A percentile compares a stretch with the other conserved stretches of the same genome.
phyloP scores from a whole-genome alignment of 2,113 vertebrate genomes.

The Sinosuthora webbiana region DNA sequence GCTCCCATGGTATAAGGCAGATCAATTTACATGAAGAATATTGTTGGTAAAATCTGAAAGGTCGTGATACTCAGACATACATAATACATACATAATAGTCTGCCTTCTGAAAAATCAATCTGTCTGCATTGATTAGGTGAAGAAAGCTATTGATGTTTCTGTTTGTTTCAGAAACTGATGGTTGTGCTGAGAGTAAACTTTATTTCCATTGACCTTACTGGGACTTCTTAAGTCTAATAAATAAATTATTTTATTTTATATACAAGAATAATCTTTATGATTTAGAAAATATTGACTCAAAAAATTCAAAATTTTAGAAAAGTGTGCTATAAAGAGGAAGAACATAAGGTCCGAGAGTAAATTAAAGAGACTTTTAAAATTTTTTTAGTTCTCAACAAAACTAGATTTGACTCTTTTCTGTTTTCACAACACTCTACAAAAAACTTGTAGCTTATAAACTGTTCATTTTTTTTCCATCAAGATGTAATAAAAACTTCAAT shows the following conservation, averaged over 20 bases:
- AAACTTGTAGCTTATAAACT: not conserved
- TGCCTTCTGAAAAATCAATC: constrained; percentile 36
- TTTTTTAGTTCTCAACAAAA: not conserved
- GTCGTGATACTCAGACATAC: not conserved
- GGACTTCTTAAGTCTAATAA: not conserved
- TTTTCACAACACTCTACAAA: not conserved
- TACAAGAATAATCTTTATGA: not conserved
- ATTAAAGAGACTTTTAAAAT: not conserved
- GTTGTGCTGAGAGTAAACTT: not conserved
- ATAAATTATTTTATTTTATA: not conserved
- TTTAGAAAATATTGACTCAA: not conserved
- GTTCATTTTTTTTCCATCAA: not conserved
- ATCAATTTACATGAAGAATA: constrained; percentile 42
- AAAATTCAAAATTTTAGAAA: not conserved
- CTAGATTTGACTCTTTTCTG: not conserved
- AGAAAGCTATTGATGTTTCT: not conserved
- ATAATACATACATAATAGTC: not conserved
- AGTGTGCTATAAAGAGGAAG: not conserved
- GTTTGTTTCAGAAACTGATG: not conserved
- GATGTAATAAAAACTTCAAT: not conserved
- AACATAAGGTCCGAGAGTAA: not conserved
- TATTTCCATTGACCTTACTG: not conserved
- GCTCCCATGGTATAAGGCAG: not conserved
- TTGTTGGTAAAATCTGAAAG: constrained; percentile 30
- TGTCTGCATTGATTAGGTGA: not conserved